phyloP scores from a whole-genome alignment of 2,888 invertebrate species.

The Sphaerophoria taeniata region DNA sequence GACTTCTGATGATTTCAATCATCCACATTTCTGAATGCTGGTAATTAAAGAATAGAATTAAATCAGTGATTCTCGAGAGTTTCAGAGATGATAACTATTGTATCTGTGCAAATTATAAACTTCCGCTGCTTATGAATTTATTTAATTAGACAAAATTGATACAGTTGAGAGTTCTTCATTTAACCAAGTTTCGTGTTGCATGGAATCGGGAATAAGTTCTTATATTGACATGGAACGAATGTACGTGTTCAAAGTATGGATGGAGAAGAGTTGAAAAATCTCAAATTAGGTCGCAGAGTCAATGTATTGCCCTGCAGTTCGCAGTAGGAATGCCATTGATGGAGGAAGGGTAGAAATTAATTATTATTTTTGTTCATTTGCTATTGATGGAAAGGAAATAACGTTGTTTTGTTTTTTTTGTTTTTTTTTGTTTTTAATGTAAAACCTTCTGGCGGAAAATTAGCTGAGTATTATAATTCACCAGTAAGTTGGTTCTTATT shows the following conservation, averaged over 20 bases:
- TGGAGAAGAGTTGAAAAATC: slow-evolving; percentile 32
- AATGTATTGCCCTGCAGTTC: slow-evolving; percentile 53
- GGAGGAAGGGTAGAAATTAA: slow-evolving; percentile 7
- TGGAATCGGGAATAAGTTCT: slow-evolving; percentile 26
- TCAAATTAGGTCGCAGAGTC: slow-evolving; percentile 62
- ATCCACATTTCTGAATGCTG: background rate
- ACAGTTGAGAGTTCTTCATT: slow-evolving; percentile 1
- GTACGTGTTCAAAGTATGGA: background rate
- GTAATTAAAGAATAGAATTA: slow-evolving; percentile 30
- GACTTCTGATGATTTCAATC: slow-evolving; percentile 49
- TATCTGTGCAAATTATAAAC: slow-evolving; percentile 61
- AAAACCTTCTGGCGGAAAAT: too few relatives aligned
- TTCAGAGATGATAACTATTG: slow-evolving; percentile 10
- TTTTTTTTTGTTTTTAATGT: too few relatives aligned
- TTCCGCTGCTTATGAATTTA: slow-evolving; percentile 63
- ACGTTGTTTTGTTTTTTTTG: too few relatives aligned
- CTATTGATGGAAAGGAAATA: background rate
- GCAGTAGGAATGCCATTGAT: background rate
- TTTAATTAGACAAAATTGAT: slow-evolving; percentile 55
- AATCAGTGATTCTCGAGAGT: slow-evolving; percentile 11
- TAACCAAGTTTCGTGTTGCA: slow-evolving; percentile 12
- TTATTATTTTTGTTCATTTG: background rate
- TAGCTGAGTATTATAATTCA: too few relatives aligned
- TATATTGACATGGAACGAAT: slow-evolving; percentile 40
- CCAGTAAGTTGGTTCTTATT: too few relatives aligned